Conservation (phyloP, 2,113 vertebrate genomes). For the Chloebia gouldiae region DNA sequence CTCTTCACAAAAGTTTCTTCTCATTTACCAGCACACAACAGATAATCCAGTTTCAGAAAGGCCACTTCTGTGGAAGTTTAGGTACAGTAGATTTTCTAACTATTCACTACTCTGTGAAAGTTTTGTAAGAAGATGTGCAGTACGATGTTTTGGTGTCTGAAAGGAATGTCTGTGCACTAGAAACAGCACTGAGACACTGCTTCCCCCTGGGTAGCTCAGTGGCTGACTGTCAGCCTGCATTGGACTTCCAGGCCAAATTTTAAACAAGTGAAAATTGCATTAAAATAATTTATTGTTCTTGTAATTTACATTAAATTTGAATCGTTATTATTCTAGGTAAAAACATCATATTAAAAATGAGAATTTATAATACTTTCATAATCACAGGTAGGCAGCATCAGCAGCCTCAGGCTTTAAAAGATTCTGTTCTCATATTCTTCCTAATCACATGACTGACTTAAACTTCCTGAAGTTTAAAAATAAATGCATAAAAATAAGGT, state of each 20-base stretch:
- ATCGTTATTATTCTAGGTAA: not conserved
- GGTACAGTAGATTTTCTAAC: not conserved
- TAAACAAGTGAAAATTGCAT: not conserved
- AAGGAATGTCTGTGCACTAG: not conserved
- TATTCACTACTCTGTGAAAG: not conserved
- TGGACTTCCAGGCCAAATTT: not conserved
- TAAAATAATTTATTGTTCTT: not conserved
- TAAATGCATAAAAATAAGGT: not conserved
- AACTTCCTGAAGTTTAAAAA: not conserved
- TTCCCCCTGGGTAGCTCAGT: not conserved
- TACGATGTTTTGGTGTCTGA: not conserved
- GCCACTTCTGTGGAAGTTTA: not conserved
- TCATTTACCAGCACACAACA: not conserved
- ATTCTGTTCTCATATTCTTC: not conserved
- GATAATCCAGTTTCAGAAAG: not conserved
- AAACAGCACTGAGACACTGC: not conserved
- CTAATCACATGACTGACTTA: not conserved
- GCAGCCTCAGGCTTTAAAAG: not conserved
- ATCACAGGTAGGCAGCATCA: not conserved
- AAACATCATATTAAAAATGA: not conserved
- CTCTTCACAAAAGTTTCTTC: not conserved
- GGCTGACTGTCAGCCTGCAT: not conserved
- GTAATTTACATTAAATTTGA: not conserved
- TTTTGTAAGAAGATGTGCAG: not conserved
- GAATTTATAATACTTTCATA: not conserved